Evolutionary conservation across 2,888 invertebrate species (phyloP), one percentile per base, ranked within the genome.

Genomic region (Nephrotoma flavescens): DNA sequence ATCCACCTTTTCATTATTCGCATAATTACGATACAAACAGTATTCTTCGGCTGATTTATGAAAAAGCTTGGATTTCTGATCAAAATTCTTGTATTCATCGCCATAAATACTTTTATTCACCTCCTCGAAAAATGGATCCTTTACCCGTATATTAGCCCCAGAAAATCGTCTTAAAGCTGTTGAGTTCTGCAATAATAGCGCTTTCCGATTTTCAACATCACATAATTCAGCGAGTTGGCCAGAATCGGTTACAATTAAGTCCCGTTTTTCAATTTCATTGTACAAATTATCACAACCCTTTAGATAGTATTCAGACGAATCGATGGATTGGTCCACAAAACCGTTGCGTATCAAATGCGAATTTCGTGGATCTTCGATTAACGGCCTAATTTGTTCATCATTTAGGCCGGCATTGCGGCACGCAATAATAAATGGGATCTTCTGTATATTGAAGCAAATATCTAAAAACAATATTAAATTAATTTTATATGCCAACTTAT

Each of bases 31-130:
- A 42, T 42, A 84, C 15, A 84, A 84, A 42, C 84, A 84, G 15
- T 84, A 84, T 1, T 84, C 84, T 42, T 84, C 84, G n/a, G 84
- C 84, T 3, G 42, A 42, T 84, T 84, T 84, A 12, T 84, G 84
- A 42, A 84, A 84, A 6, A 42, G n/a, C 6, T 42, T 42, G 4
- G 84, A 84, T 15, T 84, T 84, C 1, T 6, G n/a, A 41, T 84
- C 84, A 84, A 84, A 41, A 42, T 11, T 84, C 42, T 84, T 84
- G 9, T 84, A 84, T 42, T 84, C 84, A 42, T 84, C 42, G 6
- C 42, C n/a, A 84, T 84, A 84, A 84, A 84, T 84, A 84, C 84
- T 84, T 84, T 84, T 84, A 42, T 84, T 15, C 6, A 84, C 84
- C 42, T 84, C 84, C n/a, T 84, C 84, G 2, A 84, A 15, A 42